Evolutionary conservation across 2,888 invertebrate genomes (phyloP).

Genomic region (Digitonthophagus gazella): DNA sequence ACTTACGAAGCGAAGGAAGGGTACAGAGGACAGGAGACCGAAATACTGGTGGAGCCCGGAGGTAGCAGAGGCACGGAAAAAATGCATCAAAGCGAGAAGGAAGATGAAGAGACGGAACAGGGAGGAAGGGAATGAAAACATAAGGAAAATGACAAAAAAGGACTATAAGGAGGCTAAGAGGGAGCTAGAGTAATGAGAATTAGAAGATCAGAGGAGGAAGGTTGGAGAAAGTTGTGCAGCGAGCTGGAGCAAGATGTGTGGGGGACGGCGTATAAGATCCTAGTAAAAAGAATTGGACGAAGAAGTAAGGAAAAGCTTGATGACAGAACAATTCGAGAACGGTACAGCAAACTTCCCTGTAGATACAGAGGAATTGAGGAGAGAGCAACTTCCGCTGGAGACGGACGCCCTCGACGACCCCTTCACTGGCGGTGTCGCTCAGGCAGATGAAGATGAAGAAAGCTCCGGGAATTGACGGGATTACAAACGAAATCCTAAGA

Average conservation of each 20-base stretch:
- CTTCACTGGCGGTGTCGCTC: background rate
- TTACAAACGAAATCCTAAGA: background rate
- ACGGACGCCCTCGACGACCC: background rate
- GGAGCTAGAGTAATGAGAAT: background rate
- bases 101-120: background rate
- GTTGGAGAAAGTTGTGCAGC: background rate
- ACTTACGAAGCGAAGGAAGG: background rate
- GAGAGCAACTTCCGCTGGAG: background rate
- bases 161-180: background rate
- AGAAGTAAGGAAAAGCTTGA: background rate
- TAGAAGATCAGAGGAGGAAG: slow-evolving; percentile 1
- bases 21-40: background rate
- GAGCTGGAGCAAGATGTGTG: too few relatives aligned
- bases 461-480: background rate
- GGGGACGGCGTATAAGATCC: slow-evolving; percentile 9
- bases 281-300: background rate
- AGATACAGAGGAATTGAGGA: background rate
- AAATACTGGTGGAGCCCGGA: background rate
- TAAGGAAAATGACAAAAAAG: too few relatives aligned
- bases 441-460: background rate
- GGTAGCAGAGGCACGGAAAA: background rate
- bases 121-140: background rate
- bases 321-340: background rate
- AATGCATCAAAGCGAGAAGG: background rate
- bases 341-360: background rate